phyloP scores from a whole-genome alignment of 2,888 invertebrate genomes.

The Acanthacorydalis orientalis region DNA sequence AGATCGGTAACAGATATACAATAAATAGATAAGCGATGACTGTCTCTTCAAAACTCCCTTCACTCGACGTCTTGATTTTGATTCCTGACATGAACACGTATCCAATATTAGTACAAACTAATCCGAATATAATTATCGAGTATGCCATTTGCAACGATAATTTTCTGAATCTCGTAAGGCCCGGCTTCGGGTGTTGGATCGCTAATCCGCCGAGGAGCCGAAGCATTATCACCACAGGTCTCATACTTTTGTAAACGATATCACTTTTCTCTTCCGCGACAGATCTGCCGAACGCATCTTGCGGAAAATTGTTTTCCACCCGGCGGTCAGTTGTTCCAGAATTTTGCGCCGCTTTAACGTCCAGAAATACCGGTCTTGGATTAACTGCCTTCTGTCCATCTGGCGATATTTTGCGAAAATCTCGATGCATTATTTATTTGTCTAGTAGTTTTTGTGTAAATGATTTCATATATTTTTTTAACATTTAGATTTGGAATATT shows the following conservation, averaged over 20 bases:
- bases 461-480: too few species aligned
- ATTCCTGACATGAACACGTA: constrained; percentile 9
- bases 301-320: too few species aligned
- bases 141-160: constrained; percentile 40
- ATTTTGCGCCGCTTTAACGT: background rate
- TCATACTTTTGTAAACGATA: constrained; percentile 26
- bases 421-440: too few species aligned
- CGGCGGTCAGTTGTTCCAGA: background rate
- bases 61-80: constrained; percentile 19
- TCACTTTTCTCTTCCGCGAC: background rate
- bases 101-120: constrained; percentile 23
- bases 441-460: too few species aligned
- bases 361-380: background rate
- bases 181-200: constrained; percentile 31
- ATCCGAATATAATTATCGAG: constrained; percentile 32
- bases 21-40: constrained; percentile 59
- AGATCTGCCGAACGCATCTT: too few species aligned
- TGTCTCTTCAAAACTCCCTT: constrained; percentile 56
- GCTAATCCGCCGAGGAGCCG: constrained; percentile 45
- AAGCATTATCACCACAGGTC: constrained; percentile 28
- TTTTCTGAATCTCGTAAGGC: constrained; percentile 19
- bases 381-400: too few species aligned
- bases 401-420: too few species aligned
- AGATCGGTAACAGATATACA: constrained; percentile 50
- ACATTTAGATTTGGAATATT: too few species aligned